Percentiles rank a stretch among this genome's conserved stretches.
Evolutionary conservation across 2,888 invertebrate species (phyloP).

Genomic region (Spatulosminthurus flaviceps): DNA sequence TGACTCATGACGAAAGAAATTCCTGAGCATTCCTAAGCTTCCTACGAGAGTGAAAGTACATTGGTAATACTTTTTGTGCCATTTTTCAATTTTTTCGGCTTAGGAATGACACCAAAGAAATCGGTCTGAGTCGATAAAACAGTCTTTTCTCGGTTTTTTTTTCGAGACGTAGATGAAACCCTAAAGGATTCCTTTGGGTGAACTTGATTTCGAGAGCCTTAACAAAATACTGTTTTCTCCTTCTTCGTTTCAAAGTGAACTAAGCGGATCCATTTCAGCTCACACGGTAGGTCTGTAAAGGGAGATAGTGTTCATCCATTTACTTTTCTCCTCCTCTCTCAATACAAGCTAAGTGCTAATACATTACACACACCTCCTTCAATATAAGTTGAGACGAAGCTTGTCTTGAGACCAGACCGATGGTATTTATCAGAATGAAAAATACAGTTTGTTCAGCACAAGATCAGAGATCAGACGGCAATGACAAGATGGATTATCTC

Average conservation of each 20-base stretch:
- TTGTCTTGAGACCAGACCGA: not conserved
- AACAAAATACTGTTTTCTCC: constrained; percentile 24
- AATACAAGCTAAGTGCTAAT: constrained; percentile 20
- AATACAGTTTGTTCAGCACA: constrained; percentile 22
- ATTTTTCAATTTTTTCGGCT: constrained; percentile 39
- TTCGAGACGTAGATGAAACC: constrained; percentile 4
- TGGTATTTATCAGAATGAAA: constrained; percentile 35
- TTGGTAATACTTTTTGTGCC: constrained; percentile 31
- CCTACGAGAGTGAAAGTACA: constrained; percentile 7
- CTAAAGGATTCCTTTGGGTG: constrained; percentile 3
- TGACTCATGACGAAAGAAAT: constrained; percentile 31
- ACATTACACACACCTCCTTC: constrained; percentile 7
- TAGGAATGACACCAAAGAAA: constrained; percentile 39
- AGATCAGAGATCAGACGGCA: constrained; percentile 29
- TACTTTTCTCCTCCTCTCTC: constrained; percentile 24
- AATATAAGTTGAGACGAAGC: too few species aligned
- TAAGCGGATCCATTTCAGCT: constrained; percentile 31
- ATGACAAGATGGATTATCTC: constrained; percentile 37
- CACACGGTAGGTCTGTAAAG: not conserved
- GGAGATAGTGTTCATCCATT: constrained; percentile 28
- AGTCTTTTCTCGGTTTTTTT: not conserved
- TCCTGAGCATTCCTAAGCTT: constrained; percentile 4
- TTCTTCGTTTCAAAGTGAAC: constrained; percentile 20
- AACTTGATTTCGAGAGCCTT: constrained; percentile 20
- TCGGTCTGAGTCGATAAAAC: constrained; percentile 36